Conservation (phyloP, 2,113 vertebrate genomes). For the Bos indicus region DNA sequence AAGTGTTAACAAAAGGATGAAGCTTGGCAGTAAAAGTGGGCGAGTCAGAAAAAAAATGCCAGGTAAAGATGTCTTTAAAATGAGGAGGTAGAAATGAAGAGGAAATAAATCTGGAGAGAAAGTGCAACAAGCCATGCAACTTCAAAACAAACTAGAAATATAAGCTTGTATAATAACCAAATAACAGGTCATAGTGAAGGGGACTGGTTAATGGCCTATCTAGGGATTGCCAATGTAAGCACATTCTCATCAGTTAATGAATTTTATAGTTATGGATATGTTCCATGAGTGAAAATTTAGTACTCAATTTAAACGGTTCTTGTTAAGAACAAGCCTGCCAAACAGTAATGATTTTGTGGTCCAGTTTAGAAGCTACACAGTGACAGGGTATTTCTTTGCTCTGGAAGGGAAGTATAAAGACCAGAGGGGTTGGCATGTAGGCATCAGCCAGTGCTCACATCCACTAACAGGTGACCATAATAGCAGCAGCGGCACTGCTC, state of each 20-base stretch:
- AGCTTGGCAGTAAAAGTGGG: not conserved
- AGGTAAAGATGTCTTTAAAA: not conserved
- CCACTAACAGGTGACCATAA: not conserved
- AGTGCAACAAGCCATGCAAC: not conserved
- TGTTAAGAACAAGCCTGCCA: not conserved
- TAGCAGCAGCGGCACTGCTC: not conserved
- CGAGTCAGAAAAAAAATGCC: not conserved
- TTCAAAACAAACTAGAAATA: not conserved
- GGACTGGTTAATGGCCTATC: not conserved
- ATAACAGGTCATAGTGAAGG: not conserved
- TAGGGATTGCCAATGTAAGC: not conserved
- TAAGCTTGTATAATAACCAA: not conserved
- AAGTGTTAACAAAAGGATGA: not conserved
- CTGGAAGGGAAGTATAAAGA: not conserved
- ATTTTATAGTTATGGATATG: not conserved
- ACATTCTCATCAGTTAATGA: not conserved
- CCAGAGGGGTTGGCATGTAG: accelerated
- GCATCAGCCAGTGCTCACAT: not conserved
- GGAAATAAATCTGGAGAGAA: not conserved
- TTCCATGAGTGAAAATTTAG: not conserved
- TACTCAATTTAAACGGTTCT: not conserved
- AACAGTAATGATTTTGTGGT: not conserved
- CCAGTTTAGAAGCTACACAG: not conserved
- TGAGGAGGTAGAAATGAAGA: not conserved
- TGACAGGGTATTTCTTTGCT: not conserved